Evolutionary conservation across 2,113 vertebrate species (phyloP), one percentile per base, ranked within the genome.

Genomic region (Bujurquina vittata): DNA sequence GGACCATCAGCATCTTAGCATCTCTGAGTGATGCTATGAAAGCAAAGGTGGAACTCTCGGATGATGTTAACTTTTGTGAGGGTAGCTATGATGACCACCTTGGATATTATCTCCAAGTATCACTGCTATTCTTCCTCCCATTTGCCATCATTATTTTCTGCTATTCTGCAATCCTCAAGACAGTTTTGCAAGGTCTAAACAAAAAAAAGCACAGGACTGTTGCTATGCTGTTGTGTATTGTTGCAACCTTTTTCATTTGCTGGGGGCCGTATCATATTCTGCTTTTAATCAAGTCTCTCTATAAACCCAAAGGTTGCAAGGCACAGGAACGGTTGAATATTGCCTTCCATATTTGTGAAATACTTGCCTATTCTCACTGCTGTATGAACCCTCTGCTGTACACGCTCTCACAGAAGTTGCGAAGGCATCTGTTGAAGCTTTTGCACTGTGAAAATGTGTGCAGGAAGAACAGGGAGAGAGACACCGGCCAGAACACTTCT

Each of bases 131-230:
- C 59, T 2, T 95, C 2, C 10, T 96, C 49, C 96, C 96, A 5
- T 84, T 96, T 3, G 0, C 73, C 22, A 85, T 96, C 75, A 96
- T 97, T 80, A 29, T 94, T 5, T 63, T 95, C 40, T 97, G 95
- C 84, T 97, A 97, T 79, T 54, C 89, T 0, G 89, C 89, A 12
- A 97, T 97, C 54, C 82, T 97, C 23, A 87, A 52, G 26, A 95
- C 93, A 0, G 87, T 96, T 46, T 62, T 95, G 60, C 77, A 40
- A 8, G 63, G 90, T 4, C 89, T 91, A 1, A 94, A 80, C n/a
- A 93, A 89, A 37, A 63, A 37, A 6, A 63, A 63, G 60, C 20
- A 63, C 33, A 63, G 3, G 3, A 1, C 60, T 63, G 60, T 22
- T 8, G 60, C 10, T 63, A 6, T 33, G 5, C 31, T 33, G 4